A percentile compares a stretch with the other conserved stretches of the same genome.
Evolutionary conservation across 1,140 invertebrate species (phyloP).

Genomic region (Nasonia longicornis): DNA sequence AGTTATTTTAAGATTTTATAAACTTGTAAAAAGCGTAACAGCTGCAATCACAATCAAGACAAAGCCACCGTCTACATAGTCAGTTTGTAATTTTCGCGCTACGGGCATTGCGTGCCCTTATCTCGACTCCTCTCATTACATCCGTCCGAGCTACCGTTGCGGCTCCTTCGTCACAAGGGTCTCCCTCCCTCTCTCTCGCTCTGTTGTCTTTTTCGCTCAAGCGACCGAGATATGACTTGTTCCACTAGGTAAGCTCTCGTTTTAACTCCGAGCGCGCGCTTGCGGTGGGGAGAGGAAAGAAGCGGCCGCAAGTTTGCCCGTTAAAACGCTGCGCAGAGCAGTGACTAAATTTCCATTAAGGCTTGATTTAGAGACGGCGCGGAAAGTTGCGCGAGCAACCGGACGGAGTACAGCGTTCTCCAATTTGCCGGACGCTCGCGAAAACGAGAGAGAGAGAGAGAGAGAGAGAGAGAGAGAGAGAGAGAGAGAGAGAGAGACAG

Average conservation of each 20-base stretch:
- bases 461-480: too few species aligned
- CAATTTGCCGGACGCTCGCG: slow-evolving; percentile 32
- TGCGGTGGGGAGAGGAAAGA: not conserved
- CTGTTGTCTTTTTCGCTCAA: not conserved
- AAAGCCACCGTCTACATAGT: not conserved
- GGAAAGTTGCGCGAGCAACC: not conserved
- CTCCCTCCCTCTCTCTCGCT: not conserved
- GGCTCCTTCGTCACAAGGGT: not conserved
- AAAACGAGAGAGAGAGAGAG: not conserved
- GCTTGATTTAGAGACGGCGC: slow-evolving; percentile 33
- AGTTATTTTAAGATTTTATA: not conserved
- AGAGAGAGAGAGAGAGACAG: not conserved
- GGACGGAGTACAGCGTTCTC: slow-evolving; percentile 33
- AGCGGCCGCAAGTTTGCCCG: slow-evolving; percentile 31
- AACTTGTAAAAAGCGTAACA: not conserved
- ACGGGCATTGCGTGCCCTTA: not conserved
- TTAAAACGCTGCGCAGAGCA: slow-evolving; percentile 23
- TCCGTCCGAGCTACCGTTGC: not conserved
- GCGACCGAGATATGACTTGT: slow-evolving; percentile 4
- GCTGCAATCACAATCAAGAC: not conserved
- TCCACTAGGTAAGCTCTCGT: not conserved
- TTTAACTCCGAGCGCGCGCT: slow-evolving; percentile 5
- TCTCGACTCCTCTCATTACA: not conserved
- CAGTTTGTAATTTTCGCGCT: not conserved
- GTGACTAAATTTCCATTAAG: slow-evolving; percentile 45